Percentiles rank a stretch among this genome's conserved stretches.
Evolutionary conservation across 2,797 vertebrate species (phyloP).

Genomic region (Rhynchonycteris naso): DNA sequence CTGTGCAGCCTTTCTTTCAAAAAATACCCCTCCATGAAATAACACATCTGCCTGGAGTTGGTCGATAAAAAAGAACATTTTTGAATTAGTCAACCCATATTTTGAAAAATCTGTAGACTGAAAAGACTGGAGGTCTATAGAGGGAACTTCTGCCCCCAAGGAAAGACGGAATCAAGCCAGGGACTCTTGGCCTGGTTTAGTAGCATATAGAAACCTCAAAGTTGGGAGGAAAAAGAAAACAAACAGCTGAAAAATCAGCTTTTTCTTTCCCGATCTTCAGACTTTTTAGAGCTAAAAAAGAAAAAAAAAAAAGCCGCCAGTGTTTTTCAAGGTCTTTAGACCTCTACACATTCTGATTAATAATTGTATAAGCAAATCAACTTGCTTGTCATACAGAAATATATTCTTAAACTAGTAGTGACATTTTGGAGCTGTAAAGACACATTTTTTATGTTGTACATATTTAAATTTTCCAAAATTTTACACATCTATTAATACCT

Average conservation of each 20-base stretch:
- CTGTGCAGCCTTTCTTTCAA: conserved; percentile 20
- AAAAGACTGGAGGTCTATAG: conserved; percentile 20
- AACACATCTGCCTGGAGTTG: not conserved
- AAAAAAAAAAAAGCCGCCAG: not conserved
- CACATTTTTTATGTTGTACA: not conserved
- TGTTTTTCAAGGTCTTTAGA: conserved; percentile 52
- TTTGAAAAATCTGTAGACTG: conserved; percentile 34
- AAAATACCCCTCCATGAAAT: conserved; percentile 15
- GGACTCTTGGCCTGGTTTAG: conserved; percentile 52
- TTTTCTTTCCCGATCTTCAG: conserved; percentile 49
- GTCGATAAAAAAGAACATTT: conserved; percentile 49
- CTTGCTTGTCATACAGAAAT: not conserved
- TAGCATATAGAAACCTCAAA: conserved; percentile 56
- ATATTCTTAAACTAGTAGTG: conserved; percentile 33
- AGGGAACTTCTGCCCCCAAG: conserved; percentile 22
- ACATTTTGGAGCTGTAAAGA: not conserved
- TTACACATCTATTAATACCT: not conserved
- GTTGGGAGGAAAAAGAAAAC: conserved; percentile 48
- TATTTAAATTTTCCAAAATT: conserved; percentile 6
- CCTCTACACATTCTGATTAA: conserved; percentile 34
- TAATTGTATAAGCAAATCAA: conserved; percentile 58
- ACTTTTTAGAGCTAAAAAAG: conserved; percentile 38
- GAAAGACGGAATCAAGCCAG: conserved; percentile 54
- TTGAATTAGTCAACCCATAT: not conserved
- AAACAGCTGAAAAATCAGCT: conserved; percentile 63